Evolutionary conservation across 2,113 vertebrate genomes (phyloP).

Genomic region (Meles meles): DNA sequence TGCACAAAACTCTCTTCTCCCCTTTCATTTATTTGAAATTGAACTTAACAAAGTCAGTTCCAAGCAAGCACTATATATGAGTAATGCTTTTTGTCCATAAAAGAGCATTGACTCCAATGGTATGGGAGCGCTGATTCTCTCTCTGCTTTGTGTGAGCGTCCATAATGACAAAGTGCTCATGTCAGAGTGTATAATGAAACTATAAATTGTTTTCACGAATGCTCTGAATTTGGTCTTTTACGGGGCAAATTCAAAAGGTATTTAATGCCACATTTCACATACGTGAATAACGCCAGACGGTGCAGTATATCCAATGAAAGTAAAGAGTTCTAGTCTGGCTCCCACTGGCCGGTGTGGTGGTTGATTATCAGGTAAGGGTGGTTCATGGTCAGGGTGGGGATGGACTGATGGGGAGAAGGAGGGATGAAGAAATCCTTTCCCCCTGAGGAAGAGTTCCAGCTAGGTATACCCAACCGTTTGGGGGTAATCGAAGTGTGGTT

Average conservation of each 20-base stretch:
- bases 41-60: constrained; percentile 81
- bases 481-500: background rate
- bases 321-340: background rate
- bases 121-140: constrained; percentile 71
- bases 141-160: constrained; percentile 76
- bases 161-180: constrained; percentile 80
- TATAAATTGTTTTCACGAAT: constrained; percentile 86
- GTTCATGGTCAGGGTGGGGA: background rate
- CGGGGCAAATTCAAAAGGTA: constrained; percentile 77
- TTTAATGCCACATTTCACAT: constrained; percentile 74
- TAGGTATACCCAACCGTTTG: background rate
- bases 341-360: background rate
- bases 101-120: constrained; percentile 67
- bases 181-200: constrained; percentile 83
- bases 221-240: constrained; percentile 78
- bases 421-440: accelerated
- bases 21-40: constrained; percentile 79
- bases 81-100: constrained; percentile 78
- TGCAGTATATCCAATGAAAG: constrained; percentile 60
- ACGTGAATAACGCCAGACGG: constrained; percentile 53
- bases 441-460: background rate
- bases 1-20: constrained; percentile 59
- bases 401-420: background rate
- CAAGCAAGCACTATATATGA: constrained; percentile 66
- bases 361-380: background rate